These are phyloP conservation scores for Apodemia hepburni DNA, from an alignment of 2,888 invertebrate genomes.

Conservation along the genomic window DNA sequence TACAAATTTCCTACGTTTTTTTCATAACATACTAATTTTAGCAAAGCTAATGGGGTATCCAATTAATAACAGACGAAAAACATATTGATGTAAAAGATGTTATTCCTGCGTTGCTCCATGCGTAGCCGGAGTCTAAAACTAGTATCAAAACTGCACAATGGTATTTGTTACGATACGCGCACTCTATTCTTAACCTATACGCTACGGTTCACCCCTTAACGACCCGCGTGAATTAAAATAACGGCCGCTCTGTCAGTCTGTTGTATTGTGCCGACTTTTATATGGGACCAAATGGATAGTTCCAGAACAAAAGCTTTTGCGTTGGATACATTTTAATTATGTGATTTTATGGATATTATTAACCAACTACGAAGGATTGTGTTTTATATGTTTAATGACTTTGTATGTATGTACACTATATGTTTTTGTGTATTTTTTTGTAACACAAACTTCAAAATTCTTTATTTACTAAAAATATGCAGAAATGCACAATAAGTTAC, in stretches of 20 bases:
- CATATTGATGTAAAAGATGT: no score
- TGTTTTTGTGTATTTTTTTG: no score
- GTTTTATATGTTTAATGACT: neutral
- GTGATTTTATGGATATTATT: slow-evolving; percentile 1
- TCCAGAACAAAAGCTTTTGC: slow-evolving; percentile 15
- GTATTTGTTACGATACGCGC: neutral
- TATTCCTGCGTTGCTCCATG: no score
- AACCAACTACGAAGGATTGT: neutral
- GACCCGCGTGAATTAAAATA: slow-evolving; percentile 15
- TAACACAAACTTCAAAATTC: no score
- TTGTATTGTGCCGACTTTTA: slow-evolving; percentile 16
- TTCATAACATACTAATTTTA: no score
- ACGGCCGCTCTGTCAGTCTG: slow-evolving; percentile 15
- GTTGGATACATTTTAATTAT: slow-evolving; percentile 10
- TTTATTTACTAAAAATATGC: no score
- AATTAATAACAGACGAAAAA: no score
- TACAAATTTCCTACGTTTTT: no score
- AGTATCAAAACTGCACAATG: neutral
- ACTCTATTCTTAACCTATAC: neutral
- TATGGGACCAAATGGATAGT: slow-evolving; percentile 16
- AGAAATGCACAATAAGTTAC: no score
- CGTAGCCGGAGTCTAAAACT: no score
- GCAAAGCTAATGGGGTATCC: no score
- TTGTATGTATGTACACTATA: neutral
- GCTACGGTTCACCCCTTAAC: slow-evolving; percentile 2